phyloP scores from a whole-genome alignment of 2,797 vertebrate species.

The Chaunax sp. region DNA sequence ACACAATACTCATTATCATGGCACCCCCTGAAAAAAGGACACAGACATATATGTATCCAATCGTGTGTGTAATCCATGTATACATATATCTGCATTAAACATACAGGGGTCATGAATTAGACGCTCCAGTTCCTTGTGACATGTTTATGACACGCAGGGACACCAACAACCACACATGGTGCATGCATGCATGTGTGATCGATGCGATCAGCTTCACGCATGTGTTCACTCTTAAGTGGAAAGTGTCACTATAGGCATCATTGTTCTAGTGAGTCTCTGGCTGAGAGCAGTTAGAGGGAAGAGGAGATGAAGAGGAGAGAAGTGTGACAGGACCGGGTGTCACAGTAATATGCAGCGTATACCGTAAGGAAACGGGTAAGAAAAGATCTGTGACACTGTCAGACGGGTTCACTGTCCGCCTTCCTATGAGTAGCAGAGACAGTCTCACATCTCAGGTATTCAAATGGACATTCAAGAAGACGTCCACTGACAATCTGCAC shows the following conservation, averaged over 20 bases:
- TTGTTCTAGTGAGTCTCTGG: conserved; percentile 16
- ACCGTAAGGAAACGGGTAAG: background rate
- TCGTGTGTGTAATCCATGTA: conserved; percentile 21
- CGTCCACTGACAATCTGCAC: background rate
- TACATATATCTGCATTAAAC: conserved; percentile 16
- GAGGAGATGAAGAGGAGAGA: conserved; percentile 14
- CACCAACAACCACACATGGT: conserved; percentile 17
- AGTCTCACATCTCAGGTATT: conserved; percentile 7
- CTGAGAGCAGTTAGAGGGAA: conserved; percentile 35
- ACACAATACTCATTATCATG: background rate
- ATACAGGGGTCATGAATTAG: conserved; percentile 35
- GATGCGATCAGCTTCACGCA: conserved; percentile 17
- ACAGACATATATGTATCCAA: background rate
- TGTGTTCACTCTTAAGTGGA: conserved; percentile 14
- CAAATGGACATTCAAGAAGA: conserved; percentile 10
- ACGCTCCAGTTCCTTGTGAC: conserved; percentile 52
- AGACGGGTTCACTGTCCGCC: background rate
- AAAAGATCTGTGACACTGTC: conserved; percentile 12
- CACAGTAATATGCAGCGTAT: conserved; percentile 10
- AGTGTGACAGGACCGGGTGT: conserved; percentile 9
- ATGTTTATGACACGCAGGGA: conserved; percentile 32
- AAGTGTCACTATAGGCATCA: conserved; percentile 35
- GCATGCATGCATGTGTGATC: conserved; percentile 9
- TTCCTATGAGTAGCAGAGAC: background rate
- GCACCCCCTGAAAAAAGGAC: conserved; percentile 14